Base-by-base conservation (phyloP, 2,888 invertebrate genomes). In the Silvanus unidentatus region DNA sequence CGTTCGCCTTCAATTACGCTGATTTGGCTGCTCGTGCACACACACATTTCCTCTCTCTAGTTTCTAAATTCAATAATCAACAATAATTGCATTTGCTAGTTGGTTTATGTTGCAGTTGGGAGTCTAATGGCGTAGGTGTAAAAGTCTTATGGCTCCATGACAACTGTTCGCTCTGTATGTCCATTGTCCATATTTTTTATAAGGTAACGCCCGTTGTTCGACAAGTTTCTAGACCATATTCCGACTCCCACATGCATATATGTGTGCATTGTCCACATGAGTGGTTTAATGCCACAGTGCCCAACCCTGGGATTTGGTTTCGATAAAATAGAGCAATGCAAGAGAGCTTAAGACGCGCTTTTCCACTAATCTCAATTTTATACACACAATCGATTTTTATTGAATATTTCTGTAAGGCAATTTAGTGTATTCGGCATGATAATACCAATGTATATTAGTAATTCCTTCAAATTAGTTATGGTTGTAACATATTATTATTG, bases 401-500 rank as follows among this genome's bases (percentile, higher is more conserved):
- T n/a, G n/a, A 5, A 22, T 22, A 8, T 5, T 22, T 22, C 4
- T 22, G 22, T 22, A 5, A 5, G 22, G 8, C 8, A 22, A 5
- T 22, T 22, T 22, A 22, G 8, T 22, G 43, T 43, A 39, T 39
- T 32, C 40, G 44, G 34, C 39, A 34, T 45, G 47, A 47, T 41
- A 49, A 42, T 30, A 39, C 38, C 3, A 22, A 5, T 22, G 3
- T 22, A 8, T 22, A 5, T 22, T 22, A 22, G 8, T 51, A 51
- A 53, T 44, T 40, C 12, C 44, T 16, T 16, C 35, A 29, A 39
- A 41, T 42, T 44, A 44, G 47, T 48, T 40, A 40, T 43, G 47
- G 44, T 47, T 32, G 42, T 46, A 53, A 50, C 50, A 44, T 56
- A 49, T 55, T 52, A 57, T 59, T 57, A 57, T 44, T 48, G 47